phyloP scores from a whole-genome alignment of 2,888 invertebrate genomes.

The Abscondita cerata region DNA sequence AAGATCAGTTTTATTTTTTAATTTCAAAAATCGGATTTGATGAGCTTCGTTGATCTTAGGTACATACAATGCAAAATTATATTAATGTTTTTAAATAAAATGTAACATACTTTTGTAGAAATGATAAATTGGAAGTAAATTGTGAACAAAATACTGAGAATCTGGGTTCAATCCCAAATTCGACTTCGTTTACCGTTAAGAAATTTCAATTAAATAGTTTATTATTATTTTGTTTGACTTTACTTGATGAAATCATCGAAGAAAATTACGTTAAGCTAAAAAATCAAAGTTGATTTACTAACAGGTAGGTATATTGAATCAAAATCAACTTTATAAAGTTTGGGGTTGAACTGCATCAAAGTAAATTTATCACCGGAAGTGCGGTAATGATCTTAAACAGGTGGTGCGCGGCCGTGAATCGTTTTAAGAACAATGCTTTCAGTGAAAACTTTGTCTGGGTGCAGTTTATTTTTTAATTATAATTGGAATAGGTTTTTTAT shows the following conservation, averaged over 20 bases:
- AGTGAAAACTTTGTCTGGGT: constrained; percentile 14
- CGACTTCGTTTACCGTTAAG: not conserved
- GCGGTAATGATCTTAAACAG: constrained; percentile 57
- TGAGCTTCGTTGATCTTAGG: too few species aligned
- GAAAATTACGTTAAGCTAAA: not conserved
- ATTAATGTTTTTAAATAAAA: too few species aligned
- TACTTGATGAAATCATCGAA: not conserved
- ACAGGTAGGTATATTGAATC: constrained; percentile 6
- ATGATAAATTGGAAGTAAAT: too few species aligned
- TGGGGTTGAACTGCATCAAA: constrained; percentile 35
- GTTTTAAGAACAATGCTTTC: constrained; percentile 44
- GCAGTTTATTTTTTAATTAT: constrained; percentile 27
- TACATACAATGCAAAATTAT: too few species aligned
- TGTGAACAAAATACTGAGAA: too few species aligned
- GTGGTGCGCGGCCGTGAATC: constrained; percentile 49
- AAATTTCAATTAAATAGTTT: not conserved
- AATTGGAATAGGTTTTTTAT: constrained; percentile 24
- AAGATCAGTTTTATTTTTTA: too few species aligned
- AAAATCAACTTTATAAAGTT: constrained; percentile 13
- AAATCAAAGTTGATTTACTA: constrained; percentile 9
- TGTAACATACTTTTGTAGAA: too few species aligned
- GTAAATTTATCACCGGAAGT: constrained; percentile 58
- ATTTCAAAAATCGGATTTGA: too few species aligned
- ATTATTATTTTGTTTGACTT: too few species aligned
- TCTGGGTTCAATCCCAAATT: too few species aligned